Percentiles rank a stretch among this genome's conserved stretches.
These are phyloP conservation scores for Oenanthe melanoleuca DNA, from an alignment of 2,113 vertebrate genomes.

Conservation along the genomic window DNA sequence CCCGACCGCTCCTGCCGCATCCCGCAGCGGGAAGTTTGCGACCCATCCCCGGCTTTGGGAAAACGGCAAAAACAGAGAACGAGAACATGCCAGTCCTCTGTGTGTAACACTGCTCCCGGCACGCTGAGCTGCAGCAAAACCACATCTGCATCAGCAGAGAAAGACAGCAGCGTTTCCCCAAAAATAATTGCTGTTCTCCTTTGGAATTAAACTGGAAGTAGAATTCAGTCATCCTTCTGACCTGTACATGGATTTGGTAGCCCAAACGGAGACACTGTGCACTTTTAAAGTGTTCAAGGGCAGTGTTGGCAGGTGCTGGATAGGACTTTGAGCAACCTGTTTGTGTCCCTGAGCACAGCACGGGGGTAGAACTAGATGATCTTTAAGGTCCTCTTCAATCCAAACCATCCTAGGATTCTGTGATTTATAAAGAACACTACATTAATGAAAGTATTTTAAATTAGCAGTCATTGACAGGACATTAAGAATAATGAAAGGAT, in stretches of 20 bases:
- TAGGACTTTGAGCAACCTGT: background rate
- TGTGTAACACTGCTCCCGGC: background rate
- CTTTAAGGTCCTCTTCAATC: background rate
- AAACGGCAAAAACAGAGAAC: background rate
- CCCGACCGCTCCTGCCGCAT: rapidly evolving
- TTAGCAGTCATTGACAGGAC: background rate
- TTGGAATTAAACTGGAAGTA: background rate
- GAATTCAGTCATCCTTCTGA: background rate
- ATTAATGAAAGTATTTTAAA: background rate
- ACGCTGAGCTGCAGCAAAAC: background rate
- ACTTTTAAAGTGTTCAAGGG: background rate
- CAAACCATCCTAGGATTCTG: background rate
- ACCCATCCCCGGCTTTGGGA: background rate
- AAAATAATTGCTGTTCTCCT: background rate
- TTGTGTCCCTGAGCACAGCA: background rate
- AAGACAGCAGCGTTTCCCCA: background rate
- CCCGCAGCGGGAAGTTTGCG: background rate
- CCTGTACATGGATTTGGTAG: background rate
- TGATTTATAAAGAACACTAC: background rate
- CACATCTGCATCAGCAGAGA: background rate
- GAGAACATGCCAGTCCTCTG: background rate
- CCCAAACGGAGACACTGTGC: background rate
- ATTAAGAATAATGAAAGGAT: background rate
- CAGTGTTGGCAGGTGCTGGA: background rate
- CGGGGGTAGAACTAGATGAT: background rate